phyloP scores from a whole-genome alignment of 1,140 invertebrate genomes.

The Drosophila pandora region DNA sequence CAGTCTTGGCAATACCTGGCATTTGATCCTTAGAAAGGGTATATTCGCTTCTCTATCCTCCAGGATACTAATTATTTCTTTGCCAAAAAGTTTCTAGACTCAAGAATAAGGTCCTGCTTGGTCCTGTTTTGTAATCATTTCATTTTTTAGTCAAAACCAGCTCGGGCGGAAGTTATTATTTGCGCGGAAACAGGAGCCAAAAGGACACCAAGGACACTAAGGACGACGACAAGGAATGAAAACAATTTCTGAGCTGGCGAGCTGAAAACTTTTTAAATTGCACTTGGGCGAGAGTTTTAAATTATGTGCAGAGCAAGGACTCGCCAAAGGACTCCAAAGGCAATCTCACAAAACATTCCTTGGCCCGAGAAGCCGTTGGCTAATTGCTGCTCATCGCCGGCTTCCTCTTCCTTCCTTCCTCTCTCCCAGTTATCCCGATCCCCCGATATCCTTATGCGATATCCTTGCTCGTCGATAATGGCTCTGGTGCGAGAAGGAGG shows the following conservation, averaged over 20 bases:
- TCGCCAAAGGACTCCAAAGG: background rate
- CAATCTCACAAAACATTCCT: slow-evolving; percentile 22
- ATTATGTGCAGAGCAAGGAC: slow-evolving; percentile 37
- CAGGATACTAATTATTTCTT: background rate
- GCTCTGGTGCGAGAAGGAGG: background rate
- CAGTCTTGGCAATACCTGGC: slow-evolving; percentile 1
- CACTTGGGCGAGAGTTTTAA: slow-evolving; percentile 57
- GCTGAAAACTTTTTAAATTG: slow-evolving; percentile 62
- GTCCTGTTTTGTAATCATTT: slow-evolving; percentile 55
- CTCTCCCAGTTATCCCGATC: too few relatives aligned
- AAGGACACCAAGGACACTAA: background rate
- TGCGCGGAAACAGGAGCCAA: slow-evolving; percentile 8
- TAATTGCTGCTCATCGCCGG: slow-evolving; percentile 24
- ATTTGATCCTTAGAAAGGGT: too few relatives aligned
- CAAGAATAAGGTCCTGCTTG: slow-evolving; percentile 26
- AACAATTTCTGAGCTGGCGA: slow-evolving; percentile 50
- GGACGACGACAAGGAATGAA: slow-evolving; percentile 16
- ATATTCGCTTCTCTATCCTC: too few relatives aligned
- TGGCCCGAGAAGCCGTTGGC: slow-evolving; percentile 5
- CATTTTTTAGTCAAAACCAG: slow-evolving; percentile 61
- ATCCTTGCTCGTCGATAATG: slow-evolving; percentile 6
- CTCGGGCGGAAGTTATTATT: slow-evolving; percentile 60
- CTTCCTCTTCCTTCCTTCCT: background rate
- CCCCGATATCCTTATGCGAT: background rate
- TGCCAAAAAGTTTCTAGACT: background rate